These are phyloP conservation scores for Euthynnus affinis DNA, from an alignment of 2,797 vertebrate genomes.

Conservation along the genomic window DNA sequence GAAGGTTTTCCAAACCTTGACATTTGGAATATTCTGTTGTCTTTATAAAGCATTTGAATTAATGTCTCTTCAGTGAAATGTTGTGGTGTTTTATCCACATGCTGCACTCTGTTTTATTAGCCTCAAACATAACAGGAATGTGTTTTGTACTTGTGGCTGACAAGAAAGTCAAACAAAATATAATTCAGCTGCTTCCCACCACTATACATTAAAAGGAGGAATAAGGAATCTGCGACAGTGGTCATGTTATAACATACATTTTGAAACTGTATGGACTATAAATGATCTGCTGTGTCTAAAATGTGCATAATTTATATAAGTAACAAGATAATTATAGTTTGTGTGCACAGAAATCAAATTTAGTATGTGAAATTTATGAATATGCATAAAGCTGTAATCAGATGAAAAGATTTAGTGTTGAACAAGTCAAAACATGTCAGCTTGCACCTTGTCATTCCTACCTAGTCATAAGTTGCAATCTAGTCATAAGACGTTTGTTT, in stretches of 20 bases:
- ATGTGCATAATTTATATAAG: not conserved
- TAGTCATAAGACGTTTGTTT: not conserved
- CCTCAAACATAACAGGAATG: slow-evolving; percentile 44
- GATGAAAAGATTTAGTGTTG: not conserved
- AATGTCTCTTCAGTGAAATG: slow-evolving; percentile 59
- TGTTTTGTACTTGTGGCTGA: slow-evolving; percentile 55
- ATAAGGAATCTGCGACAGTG: slow-evolving; percentile 28
- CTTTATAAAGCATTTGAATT: slow-evolving; percentile 60
- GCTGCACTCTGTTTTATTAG: slow-evolving; percentile 60
- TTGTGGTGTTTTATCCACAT: slow-evolving; percentile 47
- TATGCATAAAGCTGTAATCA: not conserved
- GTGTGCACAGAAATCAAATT: not conserved
- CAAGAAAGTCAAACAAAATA: slow-evolving; percentile 64
- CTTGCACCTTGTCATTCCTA: not conserved
- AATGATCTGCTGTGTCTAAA: slow-evolving; percentile 9
- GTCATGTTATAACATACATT: slow-evolving; percentile 28
- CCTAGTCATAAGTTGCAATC: not conserved
- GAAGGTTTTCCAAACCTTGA: slow-evolving; percentile 56
- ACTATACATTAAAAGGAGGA: slow-evolving; percentile 43
- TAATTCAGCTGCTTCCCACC: slow-evolving; percentile 45
- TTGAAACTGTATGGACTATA: slow-evolving; percentile 4
- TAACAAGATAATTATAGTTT: not conserved
- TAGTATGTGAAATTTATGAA: not conserved
- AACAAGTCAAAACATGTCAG: not conserved
- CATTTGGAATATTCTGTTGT: slow-evolving; percentile 56